These are phyloP conservation scores for Drosophila ficusphila DNA, from an alignment of 1,140 invertebrate genomes.

Conservation along the genomic window DNA sequence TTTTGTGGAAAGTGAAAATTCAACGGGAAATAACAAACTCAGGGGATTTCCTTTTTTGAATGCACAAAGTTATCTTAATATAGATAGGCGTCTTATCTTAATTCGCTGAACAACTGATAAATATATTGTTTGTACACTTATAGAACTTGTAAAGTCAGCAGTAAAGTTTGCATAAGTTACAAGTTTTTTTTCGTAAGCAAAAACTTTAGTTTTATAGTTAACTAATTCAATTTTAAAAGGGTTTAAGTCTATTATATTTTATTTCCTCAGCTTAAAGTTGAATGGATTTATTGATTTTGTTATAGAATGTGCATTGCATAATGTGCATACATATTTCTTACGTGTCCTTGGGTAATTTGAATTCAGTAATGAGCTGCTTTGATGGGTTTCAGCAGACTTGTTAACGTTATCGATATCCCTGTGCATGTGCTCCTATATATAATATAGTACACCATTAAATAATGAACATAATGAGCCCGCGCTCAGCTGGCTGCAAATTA, in stretches of 20 bases:
- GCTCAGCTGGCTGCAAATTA: conserved; percentile 51
- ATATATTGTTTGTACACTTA: no score
- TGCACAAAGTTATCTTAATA: neutral
- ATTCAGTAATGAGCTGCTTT: neutral
- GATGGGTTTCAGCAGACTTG: neutral
- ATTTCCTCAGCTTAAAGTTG: no score
- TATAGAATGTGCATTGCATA: neutral
- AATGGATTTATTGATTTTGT: neutral
- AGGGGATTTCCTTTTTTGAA: neutral
- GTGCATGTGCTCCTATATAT: neutral
- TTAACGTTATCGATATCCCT: neutral
- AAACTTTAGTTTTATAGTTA: no score
- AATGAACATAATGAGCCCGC: conserved; percentile 48
- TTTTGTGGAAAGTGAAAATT: neutral
- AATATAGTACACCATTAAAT: conserved; percentile 12
- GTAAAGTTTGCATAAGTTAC: no score
- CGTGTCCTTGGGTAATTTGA: neutral
- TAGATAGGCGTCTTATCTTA: no score
- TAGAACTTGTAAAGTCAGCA: no score
- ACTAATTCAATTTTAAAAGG: no score
- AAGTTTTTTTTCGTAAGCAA: no score
- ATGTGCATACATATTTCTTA: no score
- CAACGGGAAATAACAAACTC: neutral
- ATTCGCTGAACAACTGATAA: no score
- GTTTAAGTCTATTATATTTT: no score